These are phyloP conservation scores for Epinotia ramella DNA, from an alignment of 2,888 invertebrate genomes.

Conservation along the genomic window DNA sequence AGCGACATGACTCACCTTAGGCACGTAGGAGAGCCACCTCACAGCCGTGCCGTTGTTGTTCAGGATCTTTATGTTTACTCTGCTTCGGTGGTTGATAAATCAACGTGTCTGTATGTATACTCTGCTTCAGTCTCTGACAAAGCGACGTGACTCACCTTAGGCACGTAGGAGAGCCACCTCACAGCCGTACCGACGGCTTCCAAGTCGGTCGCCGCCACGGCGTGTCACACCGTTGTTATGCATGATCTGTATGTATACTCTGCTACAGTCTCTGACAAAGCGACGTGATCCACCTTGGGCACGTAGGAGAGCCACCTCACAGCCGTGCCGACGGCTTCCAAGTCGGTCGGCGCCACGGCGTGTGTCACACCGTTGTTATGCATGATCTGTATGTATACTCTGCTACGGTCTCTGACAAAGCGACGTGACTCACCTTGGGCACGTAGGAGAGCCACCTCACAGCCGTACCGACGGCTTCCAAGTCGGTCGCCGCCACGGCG, in stretches of 20 bases:
- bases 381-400: background rate
- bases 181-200: no score
- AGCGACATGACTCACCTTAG: no score
- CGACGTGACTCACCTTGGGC: conserved; percentile 87
- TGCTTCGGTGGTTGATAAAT: conserved; percentile 45
- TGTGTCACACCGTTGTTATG: conserved; percentile 97
- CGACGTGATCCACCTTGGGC: background rate
- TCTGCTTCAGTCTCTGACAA: no score
- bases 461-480: no score
- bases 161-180: no score
- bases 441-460: conserved; percentile 97
- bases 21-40: no score
- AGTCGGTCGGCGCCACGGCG: conserved; percentile 94
- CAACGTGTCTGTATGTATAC: background rate
- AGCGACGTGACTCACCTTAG: no score
- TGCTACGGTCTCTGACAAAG: background rate
- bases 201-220: no score
- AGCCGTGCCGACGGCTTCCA: conserved; percentile 95
- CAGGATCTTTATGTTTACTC: background rate
- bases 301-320: conserved; percentile 95
- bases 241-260: background rate
- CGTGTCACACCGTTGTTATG: no score
- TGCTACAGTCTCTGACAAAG: conserved; percentile 45
- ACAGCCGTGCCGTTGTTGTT: no score
- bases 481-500: no score